These are phyloP conservation scores for Typhlichthys eigenmanni DNA, from an alignment of 2,797 vertebrate species.

Conservation along the genomic window DNA sequence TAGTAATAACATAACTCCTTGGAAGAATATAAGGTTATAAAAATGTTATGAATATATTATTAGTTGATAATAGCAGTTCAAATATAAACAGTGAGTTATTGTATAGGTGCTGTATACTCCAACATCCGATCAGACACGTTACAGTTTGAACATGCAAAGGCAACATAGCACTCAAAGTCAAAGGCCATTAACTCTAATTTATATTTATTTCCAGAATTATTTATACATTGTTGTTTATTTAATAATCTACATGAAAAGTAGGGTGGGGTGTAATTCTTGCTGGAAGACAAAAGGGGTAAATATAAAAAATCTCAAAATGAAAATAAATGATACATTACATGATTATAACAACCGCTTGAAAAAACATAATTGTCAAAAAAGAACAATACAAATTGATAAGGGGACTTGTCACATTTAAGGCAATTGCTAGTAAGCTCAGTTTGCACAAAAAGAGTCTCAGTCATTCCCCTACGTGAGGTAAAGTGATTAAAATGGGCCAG, in stretches of 20 bases:
- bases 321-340: constrained; percentile 51
- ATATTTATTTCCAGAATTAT: constrained; percentile 61
- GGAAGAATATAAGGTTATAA: too few relatives aligned
- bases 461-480: constrained; percentile 38
- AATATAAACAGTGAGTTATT: too few relatives aligned
- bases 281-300: constrained; percentile 37
- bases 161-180: constrained; percentile 30
- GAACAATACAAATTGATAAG: constrained; percentile 21
- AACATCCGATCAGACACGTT: not conserved
- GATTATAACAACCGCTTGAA: constrained; percentile 36
- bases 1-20: too few relatives aligned
- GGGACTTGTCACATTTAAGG: constrained; percentile 65
- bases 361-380: constrained; percentile 40
- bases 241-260: constrained; percentile 62
- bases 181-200: constrained; percentile 55
- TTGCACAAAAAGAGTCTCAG: constrained; percentile 60
- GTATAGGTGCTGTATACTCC: not conserved
- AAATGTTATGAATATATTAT: too few relatives aligned
- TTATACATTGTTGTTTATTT: constrained; percentile 53
- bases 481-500: constrained; percentile 25
- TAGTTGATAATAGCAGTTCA: too few relatives aligned
- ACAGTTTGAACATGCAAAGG: constrained; percentile 22
- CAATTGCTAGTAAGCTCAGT: constrained; percentile 65
- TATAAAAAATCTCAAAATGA: constrained; percentile 24
- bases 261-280: constrained; percentile 46